Base-by-base conservation (phyloP, 1,140 invertebrate species). In the Nixonia krombeini region DNA sequence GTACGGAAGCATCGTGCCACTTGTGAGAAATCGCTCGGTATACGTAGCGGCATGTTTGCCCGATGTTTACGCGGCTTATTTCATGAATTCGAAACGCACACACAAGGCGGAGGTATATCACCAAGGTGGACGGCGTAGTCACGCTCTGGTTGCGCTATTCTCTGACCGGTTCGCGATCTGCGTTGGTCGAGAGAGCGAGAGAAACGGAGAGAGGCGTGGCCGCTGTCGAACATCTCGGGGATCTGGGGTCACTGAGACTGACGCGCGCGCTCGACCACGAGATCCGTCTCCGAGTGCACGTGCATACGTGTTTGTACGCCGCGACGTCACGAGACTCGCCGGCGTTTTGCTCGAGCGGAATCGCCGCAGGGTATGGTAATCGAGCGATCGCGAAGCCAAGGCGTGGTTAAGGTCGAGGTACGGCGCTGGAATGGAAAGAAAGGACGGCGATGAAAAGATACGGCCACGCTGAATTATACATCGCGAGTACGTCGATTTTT, bases 121-220 rank as follows among this genome's bases (percentile, higher is more conserved):
- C 9, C 25, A 26, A 26, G 25, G 25, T 26, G 25, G 25, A 26
- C 49, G 44, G 51, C 56, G 26, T 29, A 10, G 56, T 58, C 38
- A 58, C 56, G 56, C 56, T 58, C 56, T 58, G 37, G 41, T 58
- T 58, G 37, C 23, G 6, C 47, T 49, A 51, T 58, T 51, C 49
- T 37, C 51, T 33, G n/a, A n/a, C n/a, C n/a, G n/a, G n/a, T n/a
- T n/a, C n/a, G n/a, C n/a, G n/a, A n/a, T 40, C 51, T 21, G 9
- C 21, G 13, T 38, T 26, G 25, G 25, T n/a, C n/a, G n/a, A n/a
- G n/a, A n/a, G n/a, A n/a, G n/a, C n/a, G n/a, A n/a, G n/a, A n/a
- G 25, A 58, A 51, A 33, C 45, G 23, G 18, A 23, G 15, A 9
- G 26, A 10, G 35, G 46, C 25, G 37, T 16, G 33, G n/a, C n/a